phyloP scores from a whole-genome alignment of 2,888 invertebrate species.

The Diaphora mendica region DNA sequence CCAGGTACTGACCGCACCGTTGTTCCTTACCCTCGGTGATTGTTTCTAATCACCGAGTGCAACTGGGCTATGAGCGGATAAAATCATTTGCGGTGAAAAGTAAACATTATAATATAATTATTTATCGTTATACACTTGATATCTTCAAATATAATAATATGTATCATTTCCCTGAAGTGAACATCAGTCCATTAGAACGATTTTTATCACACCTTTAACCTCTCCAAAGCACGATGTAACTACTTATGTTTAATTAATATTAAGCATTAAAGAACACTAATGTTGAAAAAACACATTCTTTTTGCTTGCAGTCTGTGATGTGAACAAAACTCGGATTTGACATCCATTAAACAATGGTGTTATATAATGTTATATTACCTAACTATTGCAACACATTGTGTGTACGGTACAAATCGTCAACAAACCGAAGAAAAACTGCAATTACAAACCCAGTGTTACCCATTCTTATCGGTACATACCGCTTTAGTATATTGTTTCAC shows the following conservation, averaged over 20 bases:
- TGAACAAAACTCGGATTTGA: slow-evolving; percentile 27
- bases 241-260: not conserved
- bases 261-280: not conserved
- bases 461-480: slow-evolving; percentile 17
- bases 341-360: slow-evolving; percentile 45
- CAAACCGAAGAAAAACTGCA: slow-evolving; percentile 14
- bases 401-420: slow-evolving; percentile 15
- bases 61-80: no score
- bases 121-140: no score
- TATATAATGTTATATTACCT: slow-evolving; percentile 42
- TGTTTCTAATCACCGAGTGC: no score
- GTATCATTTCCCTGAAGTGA: not conserved
- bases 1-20: no score
- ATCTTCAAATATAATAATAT: no score
- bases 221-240: not conserved
- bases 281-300: not conserved
- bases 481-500: not conserved
- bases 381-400: slow-evolving; percentile 25
- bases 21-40: no score
- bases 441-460: slow-evolving; percentile 8
- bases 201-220: not conserved
- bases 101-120: no score
- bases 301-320: slow-evolving; percentile 30
- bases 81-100: no score
- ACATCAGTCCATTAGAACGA: not conserved